phyloP scores from a whole-genome alignment of 2,888 invertebrate genomes.

The Mayetiola destructor region DNA sequence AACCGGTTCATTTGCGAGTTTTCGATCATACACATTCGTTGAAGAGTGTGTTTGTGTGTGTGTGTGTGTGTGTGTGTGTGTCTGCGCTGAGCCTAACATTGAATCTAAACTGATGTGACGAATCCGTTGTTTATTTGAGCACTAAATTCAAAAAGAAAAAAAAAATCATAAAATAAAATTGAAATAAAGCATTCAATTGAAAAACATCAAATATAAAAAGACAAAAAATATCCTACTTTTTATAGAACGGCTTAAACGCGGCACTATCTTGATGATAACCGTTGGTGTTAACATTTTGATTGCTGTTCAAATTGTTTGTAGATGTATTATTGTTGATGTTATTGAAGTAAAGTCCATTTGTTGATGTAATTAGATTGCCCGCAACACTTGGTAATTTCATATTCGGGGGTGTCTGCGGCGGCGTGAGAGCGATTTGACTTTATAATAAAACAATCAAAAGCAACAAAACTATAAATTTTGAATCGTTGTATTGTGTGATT shows the following conservation, averaged over 20 bases:
- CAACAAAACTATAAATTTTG: no score
- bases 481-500: no score
- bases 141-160: constrained; percentile 42
- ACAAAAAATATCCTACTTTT: constrained; percentile 49
- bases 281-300: constrained; percentile 5
- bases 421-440: constrained; percentile 39
- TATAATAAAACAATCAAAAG: no score
- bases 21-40: no score
- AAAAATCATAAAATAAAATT: background rate
- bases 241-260: constrained; percentile 81
- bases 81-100: background rate
- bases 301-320: constrained; percentile 14
- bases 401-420: constrained; percentile 86
- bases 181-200: constrained; percentile 19
- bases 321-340: constrained; percentile 21
- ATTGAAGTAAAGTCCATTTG: constrained; percentile 38
- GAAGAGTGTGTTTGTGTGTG: no score
- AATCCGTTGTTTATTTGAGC: constrained; percentile 59
- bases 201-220: background rate
- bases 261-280: constrained; percentile 35
- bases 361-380: constrained; percentile 52
- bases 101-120: constrained; percentile 21
- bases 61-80: constrained; percentile 1
- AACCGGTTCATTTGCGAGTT: background rate
- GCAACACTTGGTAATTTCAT: constrained; percentile 72